Percentiles rank a stretch among this genome's conserved stretches.
phyloP scores from a whole-genome alignment of 2,888 invertebrate species.

The Chrysolina haemoptera region DNA sequence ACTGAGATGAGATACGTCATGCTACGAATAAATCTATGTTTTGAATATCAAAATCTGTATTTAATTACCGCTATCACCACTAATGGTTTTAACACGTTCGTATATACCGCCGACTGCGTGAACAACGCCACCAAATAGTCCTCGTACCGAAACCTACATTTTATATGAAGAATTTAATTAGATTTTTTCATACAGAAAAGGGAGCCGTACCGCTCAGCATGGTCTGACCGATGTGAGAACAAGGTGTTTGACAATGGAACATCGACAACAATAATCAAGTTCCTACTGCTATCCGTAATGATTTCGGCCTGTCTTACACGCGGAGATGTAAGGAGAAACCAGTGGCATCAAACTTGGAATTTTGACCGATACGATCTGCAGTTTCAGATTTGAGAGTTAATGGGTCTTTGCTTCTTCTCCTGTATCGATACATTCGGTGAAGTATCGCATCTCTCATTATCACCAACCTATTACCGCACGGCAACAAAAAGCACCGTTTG shows the following conservation, averaged over 20 bases:
- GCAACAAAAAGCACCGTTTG: too few species aligned
- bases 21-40: conserved; percentile 8
- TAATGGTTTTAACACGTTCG: conserved; percentile 31
- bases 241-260: conserved; percentile 60
- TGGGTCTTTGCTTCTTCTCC: too few species aligned
- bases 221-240: conserved; percentile 57
- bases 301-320: conserved; percentile 38
- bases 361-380: neutral
- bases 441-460: too few species aligned
- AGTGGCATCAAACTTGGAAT: conserved; percentile 2
- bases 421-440: too few species aligned
- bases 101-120: conserved; percentile 27
- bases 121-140: conserved; percentile 32
- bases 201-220: conserved; percentile 47
- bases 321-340: neutral
- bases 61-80: conserved; percentile 22
- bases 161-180: conserved; percentile 35
- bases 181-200: conserved; percentile 29
- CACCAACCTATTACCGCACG: too few species aligned
- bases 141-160: conserved; percentile 29
- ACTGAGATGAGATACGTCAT: conserved; percentile 6
- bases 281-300: conserved; percentile 59
- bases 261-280: conserved; percentile 54
- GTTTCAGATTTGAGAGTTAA: too few species aligned
- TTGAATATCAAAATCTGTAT: neutral